A percentile compares a stretch with the other conserved stretches of the same genome.
These are phyloP conservation scores for Syrphus vitripennis DNA, from an alignment of 2,888 invertebrate species.

Conservation along the genomic window DNA sequence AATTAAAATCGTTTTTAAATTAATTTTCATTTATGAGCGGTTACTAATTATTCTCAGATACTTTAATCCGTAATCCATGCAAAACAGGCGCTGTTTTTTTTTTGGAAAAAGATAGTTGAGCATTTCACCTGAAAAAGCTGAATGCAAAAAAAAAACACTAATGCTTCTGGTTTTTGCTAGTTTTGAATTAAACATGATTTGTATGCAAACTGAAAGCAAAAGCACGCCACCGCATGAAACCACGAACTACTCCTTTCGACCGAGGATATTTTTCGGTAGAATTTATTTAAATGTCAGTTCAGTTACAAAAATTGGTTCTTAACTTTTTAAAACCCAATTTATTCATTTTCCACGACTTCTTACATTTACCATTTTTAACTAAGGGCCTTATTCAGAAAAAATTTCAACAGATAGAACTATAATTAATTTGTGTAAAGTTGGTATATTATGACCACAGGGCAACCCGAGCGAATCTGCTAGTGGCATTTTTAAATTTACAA, in stretches of 20 bases:
- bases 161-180: slow-evolving; percentile 8
- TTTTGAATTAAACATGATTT: slow-evolving; percentile 55
- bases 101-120: background rate
- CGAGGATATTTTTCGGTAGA: too few species aligned
- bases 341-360: too few species aligned
- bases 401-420: too few species aligned
- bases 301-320: background rate
- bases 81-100: background rate
- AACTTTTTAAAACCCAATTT: too few species aligned
- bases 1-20: slow-evolving; percentile 70
- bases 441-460: too few species aligned
- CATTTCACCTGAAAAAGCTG: slow-evolving; percentile 22
- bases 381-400: too few species aligned
- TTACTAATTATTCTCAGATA: slow-evolving; percentile 59
- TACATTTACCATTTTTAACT: too few species aligned
- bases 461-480: too few species aligned
- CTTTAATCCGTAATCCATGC: background rate
- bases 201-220: background rate
- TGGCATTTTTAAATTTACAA: too few species aligned
- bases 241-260: background rate
- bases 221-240: background rate
- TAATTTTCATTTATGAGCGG: slow-evolving; percentile 69
- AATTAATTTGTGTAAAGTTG: too few species aligned
- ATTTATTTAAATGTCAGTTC: background rate
- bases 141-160: slow-evolving; percentile 11